These are phyloP conservation scores for Euwallacea similis DNA, from an alignment of 1,140 invertebrate species.

Conservation along the genomic window DNA sequence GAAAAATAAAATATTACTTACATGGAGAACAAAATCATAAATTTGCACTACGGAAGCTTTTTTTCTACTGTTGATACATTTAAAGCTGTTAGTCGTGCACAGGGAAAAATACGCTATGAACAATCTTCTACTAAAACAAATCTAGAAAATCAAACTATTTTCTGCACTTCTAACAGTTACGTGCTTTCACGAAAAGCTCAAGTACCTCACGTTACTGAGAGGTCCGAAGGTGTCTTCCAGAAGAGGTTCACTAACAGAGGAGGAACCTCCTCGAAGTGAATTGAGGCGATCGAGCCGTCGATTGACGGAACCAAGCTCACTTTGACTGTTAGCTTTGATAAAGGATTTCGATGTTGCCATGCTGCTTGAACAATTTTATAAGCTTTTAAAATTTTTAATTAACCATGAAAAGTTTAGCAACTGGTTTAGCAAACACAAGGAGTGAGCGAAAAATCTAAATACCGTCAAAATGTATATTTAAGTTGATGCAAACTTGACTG, in stretches of 20 bases:
- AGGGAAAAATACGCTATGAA: no score
- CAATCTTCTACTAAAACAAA: no score
- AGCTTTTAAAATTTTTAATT: no score
- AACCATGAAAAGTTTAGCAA: no score
- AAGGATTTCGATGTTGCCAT: slow-evolving; percentile 82
- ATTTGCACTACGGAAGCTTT: no score
- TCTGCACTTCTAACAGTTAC: no score
- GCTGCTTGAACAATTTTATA: slow-evolving; percentile 40
- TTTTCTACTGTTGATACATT: no score
- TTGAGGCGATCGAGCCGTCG: slow-evolving; percentile 69
- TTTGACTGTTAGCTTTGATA: slow-evolving; percentile 87
- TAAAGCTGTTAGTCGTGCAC: no score
- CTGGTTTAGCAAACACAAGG: no score
- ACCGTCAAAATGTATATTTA: background rate
- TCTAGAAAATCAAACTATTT: no score
- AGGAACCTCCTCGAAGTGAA: slow-evolving; percentile 62
- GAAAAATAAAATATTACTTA: background rate
- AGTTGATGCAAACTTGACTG: no score
- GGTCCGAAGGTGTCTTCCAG: slow-evolving; percentile 83
- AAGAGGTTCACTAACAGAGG: slow-evolving; percentile 70
- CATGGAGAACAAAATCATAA: background rate
- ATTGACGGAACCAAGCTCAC: slow-evolving; percentile 65
- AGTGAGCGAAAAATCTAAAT: background rate
- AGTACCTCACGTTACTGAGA: slow-evolving; percentile 81
- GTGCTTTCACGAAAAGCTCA: no score